Percentiles rank a stretch among this genome's conserved stretches.
phyloP scores from a whole-genome alignment of 2,113 vertebrate species.

The Thunnus maccoyii region DNA sequence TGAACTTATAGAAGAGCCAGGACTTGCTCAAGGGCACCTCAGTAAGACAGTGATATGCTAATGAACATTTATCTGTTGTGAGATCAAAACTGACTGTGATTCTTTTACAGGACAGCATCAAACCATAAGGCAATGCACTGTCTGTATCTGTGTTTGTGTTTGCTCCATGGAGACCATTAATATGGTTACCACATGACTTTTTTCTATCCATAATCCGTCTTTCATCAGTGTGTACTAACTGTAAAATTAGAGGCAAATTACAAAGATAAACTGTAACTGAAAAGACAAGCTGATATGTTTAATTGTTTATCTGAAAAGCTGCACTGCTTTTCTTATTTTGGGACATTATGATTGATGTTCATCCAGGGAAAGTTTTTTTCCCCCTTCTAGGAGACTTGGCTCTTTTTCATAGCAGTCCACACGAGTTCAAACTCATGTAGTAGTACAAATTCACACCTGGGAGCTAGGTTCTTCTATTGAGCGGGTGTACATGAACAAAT shows the following conservation, averaged over 20 bases:
- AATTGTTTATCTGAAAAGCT: background rate
- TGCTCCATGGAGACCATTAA: constrained; percentile 54
- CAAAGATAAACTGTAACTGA: background rate
- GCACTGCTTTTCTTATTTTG: background rate
- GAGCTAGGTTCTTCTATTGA: background rate
- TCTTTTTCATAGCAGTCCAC: background rate
- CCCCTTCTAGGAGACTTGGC: too few species aligned
- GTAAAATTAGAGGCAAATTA: background rate
- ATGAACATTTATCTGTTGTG: background rate
- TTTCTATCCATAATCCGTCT: background rate
- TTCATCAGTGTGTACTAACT: background rate
- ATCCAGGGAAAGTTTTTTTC: background rate
- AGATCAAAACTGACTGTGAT: constrained; percentile 4
- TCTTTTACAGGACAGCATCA: background rate
- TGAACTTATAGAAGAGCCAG: background rate
- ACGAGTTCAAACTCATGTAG: background rate
- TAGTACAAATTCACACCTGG: background rate
- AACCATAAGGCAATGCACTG: background rate
- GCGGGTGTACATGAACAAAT: constrained; percentile 3
- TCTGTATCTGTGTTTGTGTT: constrained; percentile 40
- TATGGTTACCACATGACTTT: constrained; percentile 16
- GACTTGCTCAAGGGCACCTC: background rate
- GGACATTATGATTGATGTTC: too few species aligned
- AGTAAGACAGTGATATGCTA: background rate
- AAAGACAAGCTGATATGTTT: too few species aligned